A percentile compares a stretch with the other conserved stretches of the same genome.
phyloP scores from a whole-genome alignment of 2,113 vertebrate species.

The Micronycteris hirsuta region DNA sequence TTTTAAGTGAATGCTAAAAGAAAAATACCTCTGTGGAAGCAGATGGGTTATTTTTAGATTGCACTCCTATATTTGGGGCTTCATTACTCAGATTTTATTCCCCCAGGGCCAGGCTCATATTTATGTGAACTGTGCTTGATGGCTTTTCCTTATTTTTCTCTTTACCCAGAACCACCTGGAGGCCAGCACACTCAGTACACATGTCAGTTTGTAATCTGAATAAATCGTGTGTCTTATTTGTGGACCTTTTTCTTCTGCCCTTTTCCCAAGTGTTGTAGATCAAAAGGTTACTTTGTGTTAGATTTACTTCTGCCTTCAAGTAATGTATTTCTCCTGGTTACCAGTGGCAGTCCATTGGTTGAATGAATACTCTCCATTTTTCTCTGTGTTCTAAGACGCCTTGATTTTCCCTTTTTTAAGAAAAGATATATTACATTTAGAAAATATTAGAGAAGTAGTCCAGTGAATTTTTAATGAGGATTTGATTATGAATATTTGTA shows the following conservation, averaged over 20 bases:
- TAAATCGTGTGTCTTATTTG: constrained; percentile 1
- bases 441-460: constrained; percentile 17
- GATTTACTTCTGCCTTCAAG: constrained; percentile 35
- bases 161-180: constrained; percentile 38
- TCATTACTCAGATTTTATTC: constrained; percentile 46
- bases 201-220: constrained; percentile 16
- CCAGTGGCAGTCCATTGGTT: background rate
- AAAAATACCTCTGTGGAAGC: constrained; percentile 52
- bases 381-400: background rate
- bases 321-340: constrained; percentile 38
- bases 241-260: background rate
- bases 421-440: background rate
- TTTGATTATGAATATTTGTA: background rate
- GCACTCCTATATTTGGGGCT: constrained; percentile 68
- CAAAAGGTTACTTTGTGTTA: constrained; percentile 48
- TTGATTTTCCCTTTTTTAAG: background rate
- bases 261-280: constrained; percentile 2
- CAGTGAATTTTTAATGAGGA: background rate
- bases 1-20: constrained; percentile 40
- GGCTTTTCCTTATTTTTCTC: constrained; percentile 48
- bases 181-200: background rate
- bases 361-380: background rate
- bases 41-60: constrained; percentile 70
- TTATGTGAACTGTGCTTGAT: constrained; percentile 31
- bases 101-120: constrained; percentile 9